phyloP scores from a whole-genome alignment of 1,140 invertebrate species.

The Galleria mellonella region DNA sequence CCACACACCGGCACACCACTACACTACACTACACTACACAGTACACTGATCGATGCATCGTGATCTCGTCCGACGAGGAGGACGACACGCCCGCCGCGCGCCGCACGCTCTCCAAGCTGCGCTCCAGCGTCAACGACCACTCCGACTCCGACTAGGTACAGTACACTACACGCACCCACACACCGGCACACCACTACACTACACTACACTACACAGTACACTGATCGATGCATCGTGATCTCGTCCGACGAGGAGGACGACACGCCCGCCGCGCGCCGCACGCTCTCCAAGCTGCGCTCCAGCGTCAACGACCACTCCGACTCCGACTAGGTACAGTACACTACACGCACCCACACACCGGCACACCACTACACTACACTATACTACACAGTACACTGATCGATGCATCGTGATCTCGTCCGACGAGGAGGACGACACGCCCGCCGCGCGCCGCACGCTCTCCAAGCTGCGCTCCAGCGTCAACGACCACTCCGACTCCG shows the following conservation, averaged over 20 bases:
- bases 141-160: slow-evolving; percentile 48
- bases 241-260: slow-evolving; percentile 71
- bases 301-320: slow-evolving; percentile 14
- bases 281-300: slow-evolving; percentile 48
- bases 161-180: too few relatives aligned
- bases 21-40: too few relatives aligned
- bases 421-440: slow-evolving; percentile 71
- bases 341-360: too few relatives aligned
- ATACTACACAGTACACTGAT: not conserved
- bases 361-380: too few relatives aligned
- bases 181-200: too few relatives aligned
- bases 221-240: slow-evolving; percentile 66
- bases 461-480: slow-evolving; percentile 60
- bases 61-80: slow-evolving; percentile 72
- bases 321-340: slow-evolving; percentile 10
- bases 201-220: too few relatives aligned
- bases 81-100: slow-evolving; percentile 64
- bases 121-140: slow-evolving; percentile 56
- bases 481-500: slow-evolving; percentile 54
- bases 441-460: slow-evolving; percentile 57
- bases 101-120: slow-evolving; percentile 62
- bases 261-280: slow-evolving; percentile 58
- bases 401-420: slow-evolving; percentile 69
- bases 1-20: too few relatives aligned
- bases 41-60: slow-evolving; percentile 35